Base-by-base conservation (phyloP, 2,113 vertebrate species). In the Sorex araneus region DNA sequence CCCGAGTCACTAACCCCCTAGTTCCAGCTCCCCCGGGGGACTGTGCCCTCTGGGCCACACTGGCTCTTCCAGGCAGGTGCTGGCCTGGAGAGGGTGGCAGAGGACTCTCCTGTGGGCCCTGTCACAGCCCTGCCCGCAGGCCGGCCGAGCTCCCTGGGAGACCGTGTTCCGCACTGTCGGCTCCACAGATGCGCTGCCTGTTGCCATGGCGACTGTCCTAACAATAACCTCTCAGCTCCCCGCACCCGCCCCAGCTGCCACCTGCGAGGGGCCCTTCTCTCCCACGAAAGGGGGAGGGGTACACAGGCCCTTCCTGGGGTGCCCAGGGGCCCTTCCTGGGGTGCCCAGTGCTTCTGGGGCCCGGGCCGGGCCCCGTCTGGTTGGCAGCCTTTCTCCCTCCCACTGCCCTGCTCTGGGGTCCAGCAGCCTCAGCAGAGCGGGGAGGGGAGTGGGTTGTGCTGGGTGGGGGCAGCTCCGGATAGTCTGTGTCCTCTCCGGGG, bases 141-240 rank as follows among this genome's bases (percentile, higher is more conserved):
- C 18, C 54, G 13, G 13, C 54, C 54, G 18, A 23, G 57, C 57
- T 60, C 57, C 18, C 18, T 6, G 91, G 91, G 86, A 95, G 84
- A 94, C 94, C 78, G 89, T 87, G 94, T 87, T 91, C 91, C 92
- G 91, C 93, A 91, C 89, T 95, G 81, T 93, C 78, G 95, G 94
- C 82, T 95, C 75, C 94, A 95, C 96, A 97, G 96, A 95, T 96
- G 97, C 96, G 95, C 92, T 76, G 91, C 91, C 82, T 43, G 95
- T 96, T 96, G 89, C 94, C 94, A 96, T 97, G 94, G 96, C 91
- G 91, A 97, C 94, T 54, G 71, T 95, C 97, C 96, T 96, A 96
- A 97, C 97, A 96, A 96, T 95, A 97, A 96, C 96, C 94, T 95
- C 94, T 86, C 91, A 94, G 94, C 93, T 96, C 91, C 94, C 94